These are phyloP conservation scores for Hypomecis punctinalis DNA, from an alignment of 2,888 invertebrate species.

Conservation along the genomic window DNA sequence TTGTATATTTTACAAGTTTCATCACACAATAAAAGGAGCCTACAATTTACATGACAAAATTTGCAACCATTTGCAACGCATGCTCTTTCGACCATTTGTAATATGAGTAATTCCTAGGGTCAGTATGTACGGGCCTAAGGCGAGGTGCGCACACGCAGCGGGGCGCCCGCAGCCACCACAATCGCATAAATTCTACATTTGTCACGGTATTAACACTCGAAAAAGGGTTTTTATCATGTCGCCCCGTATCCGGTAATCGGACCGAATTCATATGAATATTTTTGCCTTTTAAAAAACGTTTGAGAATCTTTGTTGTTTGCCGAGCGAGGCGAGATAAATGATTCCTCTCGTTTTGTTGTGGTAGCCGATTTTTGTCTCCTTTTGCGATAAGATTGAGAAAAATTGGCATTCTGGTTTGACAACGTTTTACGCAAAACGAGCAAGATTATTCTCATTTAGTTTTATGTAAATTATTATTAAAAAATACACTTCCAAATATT, in stretches of 20 bases:
- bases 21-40: not conserved
- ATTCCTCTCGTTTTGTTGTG: conserved; percentile 37
- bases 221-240: conserved; percentile 83
- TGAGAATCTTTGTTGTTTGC: conserved; percentile 65
- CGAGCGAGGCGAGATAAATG: conserved; percentile 48
- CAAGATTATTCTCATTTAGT: no score
- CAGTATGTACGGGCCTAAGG: conserved; percentile 52
- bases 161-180: conserved; percentile 69
- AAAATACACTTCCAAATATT: no score
- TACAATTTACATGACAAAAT: conserved; percentile 3
- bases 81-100: conserved; percentile 47
- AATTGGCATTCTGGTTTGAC: not conserved
- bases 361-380: conserved; percentile 36
- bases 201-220: conserved; percentile 84
- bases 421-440: not conserved
- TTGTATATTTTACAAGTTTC: not conserved
- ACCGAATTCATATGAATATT: conserved; percentile 62
- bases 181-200: conserved; percentile 83
- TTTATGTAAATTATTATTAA: no score
- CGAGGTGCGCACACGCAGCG: conserved; percentile 65
- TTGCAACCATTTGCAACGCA: conserved; percentile 16
- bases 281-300: conserved; percentile 59
- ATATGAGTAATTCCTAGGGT: conserved; percentile 44
- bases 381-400: conserved; percentile 19
- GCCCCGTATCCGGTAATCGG: conserved; percentile 80